A percentile compares a stretch with the other conserved stretches of the same genome.
Evolutionary conservation across 1,140 invertebrate genomes (phyloP).

Genomic region (Paraescarpia echinospica): DNA sequence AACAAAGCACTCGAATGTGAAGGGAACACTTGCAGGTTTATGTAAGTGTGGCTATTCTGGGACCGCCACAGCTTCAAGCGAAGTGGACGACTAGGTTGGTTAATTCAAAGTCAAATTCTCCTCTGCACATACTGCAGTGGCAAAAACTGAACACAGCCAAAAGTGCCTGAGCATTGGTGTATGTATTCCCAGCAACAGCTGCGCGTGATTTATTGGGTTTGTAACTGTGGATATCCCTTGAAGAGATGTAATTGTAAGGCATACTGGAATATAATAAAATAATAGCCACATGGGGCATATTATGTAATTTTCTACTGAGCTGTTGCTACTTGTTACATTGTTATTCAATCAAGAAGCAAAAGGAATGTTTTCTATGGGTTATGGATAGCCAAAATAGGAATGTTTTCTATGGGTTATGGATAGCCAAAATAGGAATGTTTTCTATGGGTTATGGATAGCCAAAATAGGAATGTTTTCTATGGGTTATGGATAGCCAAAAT

Average conservation of each 20-base stretch:
- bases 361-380: background rate
- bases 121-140: background rate
- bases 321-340: background rate
- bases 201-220: background rate
- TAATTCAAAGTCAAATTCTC: slow-evolving; percentile 1
- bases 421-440: too few relatives aligned
- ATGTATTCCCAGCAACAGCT: background rate
- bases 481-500: too few relatives aligned
- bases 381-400: background rate
- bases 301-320: background rate
- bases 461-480: too few relatives aligned
- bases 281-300: background rate
- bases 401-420: too few relatives aligned
- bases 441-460: too few relatives aligned
- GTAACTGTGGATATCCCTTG: background rate
- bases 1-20: background rate
- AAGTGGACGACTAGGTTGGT: background rate
- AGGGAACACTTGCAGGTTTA: background rate
- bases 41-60: background rate
- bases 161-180: background rate
- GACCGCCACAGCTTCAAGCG: background rate
- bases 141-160: background rate
- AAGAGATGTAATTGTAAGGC: background rate
- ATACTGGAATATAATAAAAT: background rate
- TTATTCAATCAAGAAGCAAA: background rate